A percentile compares a stretch with the other conserved stretches of the same genome.
These are phyloP conservation scores for Corythornis madagascariensis DNA, from an alignment of 2,113 vertebrate genomes.

Conservation along the genomic window DNA sequence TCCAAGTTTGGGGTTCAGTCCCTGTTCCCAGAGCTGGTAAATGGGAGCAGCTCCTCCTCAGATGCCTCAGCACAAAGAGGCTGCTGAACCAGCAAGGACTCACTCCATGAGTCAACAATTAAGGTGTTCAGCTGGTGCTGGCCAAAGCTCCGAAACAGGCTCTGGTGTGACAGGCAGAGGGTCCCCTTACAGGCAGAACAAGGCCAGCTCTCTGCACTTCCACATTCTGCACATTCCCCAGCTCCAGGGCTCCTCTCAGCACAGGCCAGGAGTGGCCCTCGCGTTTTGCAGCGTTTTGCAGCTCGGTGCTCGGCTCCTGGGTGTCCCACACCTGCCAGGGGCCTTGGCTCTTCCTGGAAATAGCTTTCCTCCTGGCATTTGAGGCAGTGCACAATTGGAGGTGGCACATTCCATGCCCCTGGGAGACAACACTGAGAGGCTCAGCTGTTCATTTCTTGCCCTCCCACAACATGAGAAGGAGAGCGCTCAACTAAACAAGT, in stretches of 20 bases:
- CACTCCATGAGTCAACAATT: background rate
- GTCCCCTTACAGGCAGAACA: slow-evolving; percentile 29
- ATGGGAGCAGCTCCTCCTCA: background rate
- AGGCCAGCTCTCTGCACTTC: slow-evolving; percentile 50
- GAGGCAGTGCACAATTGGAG: slow-evolving; percentile 5
- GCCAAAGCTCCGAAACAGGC: background rate
- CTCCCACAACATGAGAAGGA: background rate
- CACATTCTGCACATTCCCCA: slow-evolving; percentile 44
- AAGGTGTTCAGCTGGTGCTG: slow-evolving; percentile 44
- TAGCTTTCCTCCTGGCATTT: background rate
- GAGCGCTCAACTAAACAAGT: background rate
- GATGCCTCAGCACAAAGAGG: background rate
- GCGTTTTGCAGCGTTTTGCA: background rate
- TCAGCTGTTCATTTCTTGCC: slow-evolving; percentile 54
- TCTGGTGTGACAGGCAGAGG: background rate
- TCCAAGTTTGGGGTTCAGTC: background rate
- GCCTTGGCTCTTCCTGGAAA: slow-evolving; percentile 9
- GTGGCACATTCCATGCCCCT: slow-evolving; percentile 24
- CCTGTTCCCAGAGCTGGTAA: background rate
- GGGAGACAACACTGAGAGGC: background rate
- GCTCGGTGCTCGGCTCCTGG: background rate
- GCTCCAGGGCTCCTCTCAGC: background rate
- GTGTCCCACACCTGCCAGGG: slow-evolving; percentile 55
- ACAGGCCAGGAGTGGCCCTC: background rate
- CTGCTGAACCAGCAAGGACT: background rate